Evolutionary conservation across 2,113 vertebrate genomes (phyloP), one percentile per base, ranked within the genome.

Genomic region (Chloebia gouldiae): DNA sequence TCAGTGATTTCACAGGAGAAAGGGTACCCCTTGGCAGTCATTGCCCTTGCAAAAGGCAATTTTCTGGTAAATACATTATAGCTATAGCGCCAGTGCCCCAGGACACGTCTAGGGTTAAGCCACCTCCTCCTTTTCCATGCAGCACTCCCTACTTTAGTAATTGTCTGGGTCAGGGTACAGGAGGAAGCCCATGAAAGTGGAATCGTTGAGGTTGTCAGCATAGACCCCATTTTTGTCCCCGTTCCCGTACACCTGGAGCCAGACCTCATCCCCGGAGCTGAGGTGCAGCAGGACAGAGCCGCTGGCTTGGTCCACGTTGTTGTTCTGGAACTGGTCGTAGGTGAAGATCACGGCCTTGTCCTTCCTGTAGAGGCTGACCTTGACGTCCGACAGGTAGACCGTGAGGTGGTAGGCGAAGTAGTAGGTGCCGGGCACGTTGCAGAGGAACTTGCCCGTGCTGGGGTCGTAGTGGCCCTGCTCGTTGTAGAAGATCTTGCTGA

Each of bases 401-500:
- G 98, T 98, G 76, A 99, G 97, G 53, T 99, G 98, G 81, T 98
- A 99, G 61, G 97, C 81, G 3, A 99, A 99, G 87, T 97, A 98
- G 78, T 99, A 99, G 6, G 98, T 94, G 63, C 98, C 98, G 0
- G 98, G 95, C 23, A 98, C 90, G 39, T n/a, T 97, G 94, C 98
- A 98, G 84, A 95, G 91, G 96, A 99, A 99, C 95, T 98, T 99
- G 56, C 98, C 98, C 0, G 98, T 98, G 93, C 93, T 97, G 57
- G 88, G 16, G 2, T 99, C 98, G 0, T 99, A 99, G 95, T 98
- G 98, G 44, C 81, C 97, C 86, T 98, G 98, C 70, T 98, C 97
- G 0, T 99, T 99, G 96, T 98, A 99, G 97, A 98, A 98, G 85
- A 98, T 97, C 96, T 99, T 98, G 91, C 91, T 97, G 92, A 99